phyloP scores from a whole-genome alignment of 2,797 vertebrate species.

The Chelonia mydas region DNA sequence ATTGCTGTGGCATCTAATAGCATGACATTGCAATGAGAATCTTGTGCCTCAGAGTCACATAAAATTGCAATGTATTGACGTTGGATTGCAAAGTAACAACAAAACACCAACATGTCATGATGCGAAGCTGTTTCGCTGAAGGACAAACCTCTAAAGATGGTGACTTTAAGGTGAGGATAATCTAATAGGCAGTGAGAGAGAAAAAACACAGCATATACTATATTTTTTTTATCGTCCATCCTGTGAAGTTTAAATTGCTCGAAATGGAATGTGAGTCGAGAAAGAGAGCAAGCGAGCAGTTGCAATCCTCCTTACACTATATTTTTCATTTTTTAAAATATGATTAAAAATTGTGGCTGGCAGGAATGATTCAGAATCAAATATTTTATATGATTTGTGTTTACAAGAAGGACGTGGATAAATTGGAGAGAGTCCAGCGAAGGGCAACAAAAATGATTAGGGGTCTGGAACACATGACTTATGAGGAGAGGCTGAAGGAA shows the following conservation, averaged over 20 bases:
- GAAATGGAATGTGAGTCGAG: neutral
- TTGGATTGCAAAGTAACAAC: neutral
- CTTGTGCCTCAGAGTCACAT: neutral
- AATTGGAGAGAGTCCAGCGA: too few species aligned
- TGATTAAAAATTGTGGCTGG: neutral
- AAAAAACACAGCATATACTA: accelerated
- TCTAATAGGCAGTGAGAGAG: neutral
- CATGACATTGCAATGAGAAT: neutral
- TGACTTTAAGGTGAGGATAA: neutral
- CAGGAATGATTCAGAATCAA: neutral
- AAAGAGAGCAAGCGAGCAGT: neutral
- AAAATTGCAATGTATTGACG: neutral
- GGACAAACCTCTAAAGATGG: neutral
- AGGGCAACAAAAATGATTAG: too few species aligned
- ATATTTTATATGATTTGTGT: neutral
- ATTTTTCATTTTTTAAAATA: neutral
- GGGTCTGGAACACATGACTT: too few species aligned
- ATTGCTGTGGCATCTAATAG: neutral
- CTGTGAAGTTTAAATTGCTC: neutral
- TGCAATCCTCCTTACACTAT: neutral
- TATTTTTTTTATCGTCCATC: slow-evolving; percentile 11
- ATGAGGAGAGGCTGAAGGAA: too few species aligned
- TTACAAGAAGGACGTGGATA: too few species aligned
- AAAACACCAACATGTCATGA: neutral
- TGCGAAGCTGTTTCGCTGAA: neutral